Conservation (phyloP, 1,140 invertebrate species). For the Chlorops oryzae region DNA sequence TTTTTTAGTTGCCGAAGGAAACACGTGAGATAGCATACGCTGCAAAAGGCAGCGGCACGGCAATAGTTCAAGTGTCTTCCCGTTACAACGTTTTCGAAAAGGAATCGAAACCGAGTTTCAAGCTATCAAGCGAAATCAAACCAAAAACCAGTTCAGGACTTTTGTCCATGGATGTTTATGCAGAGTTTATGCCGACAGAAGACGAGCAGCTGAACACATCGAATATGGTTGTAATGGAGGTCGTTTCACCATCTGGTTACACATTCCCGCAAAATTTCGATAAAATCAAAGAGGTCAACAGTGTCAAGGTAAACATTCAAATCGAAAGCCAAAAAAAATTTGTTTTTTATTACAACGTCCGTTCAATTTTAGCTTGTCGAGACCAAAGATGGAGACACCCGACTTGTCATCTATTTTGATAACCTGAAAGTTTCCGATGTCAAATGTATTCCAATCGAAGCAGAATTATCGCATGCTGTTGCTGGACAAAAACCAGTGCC, state of each 20-base stretch:
- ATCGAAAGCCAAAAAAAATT: not conserved
- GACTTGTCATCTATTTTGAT: conserved; percentile 75
- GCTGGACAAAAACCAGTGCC: conserved; percentile 74
- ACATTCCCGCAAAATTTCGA: conserved; percentile 19
- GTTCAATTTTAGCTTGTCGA: conserved; percentile 54
- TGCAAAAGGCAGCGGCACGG: conserved; percentile 65
- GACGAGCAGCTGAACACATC: conserved; percentile 37
- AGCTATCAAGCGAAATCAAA: conserved; percentile 66
- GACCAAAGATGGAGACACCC: conserved; percentile 63
- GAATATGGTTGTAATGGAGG: conserved; percentile 83
- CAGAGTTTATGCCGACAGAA: conserved; percentile 18
- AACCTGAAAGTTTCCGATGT: conserved; percentile 55
- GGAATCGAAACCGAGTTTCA: conserved; percentile 68
- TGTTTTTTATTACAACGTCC: not conserved
- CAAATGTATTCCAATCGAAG: conserved; percentile 74
- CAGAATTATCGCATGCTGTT: conserved; percentile 72
- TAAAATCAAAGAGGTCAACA: not conserved
- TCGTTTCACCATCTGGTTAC: conserved; percentile 73
- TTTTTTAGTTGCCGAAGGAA: conserved; percentile 5
- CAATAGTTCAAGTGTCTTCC: conserved; percentile 67
- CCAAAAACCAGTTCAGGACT: conserved; percentile 64
- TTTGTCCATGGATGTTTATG: conserved; percentile 66
- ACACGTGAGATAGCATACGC: conserved; percentile 51
- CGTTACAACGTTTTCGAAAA: conserved; percentile 71
- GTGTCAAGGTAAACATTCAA: not conserved